Conservation (phyloP, 2,888 invertebrate species). For the Drosophila anomelani region DNA sequence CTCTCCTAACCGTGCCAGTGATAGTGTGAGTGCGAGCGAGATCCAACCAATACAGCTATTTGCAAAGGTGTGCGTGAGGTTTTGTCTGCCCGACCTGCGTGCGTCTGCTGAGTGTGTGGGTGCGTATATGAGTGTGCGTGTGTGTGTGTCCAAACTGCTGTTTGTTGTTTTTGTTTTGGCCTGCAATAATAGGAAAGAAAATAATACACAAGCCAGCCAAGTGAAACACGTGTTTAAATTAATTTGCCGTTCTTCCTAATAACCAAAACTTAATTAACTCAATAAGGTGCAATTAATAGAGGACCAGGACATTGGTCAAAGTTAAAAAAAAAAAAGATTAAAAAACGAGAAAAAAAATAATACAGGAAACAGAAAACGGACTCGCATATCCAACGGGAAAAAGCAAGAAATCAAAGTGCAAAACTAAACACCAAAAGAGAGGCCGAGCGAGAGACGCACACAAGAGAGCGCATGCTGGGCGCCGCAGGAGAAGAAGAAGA, state of each 20-base stretch:
- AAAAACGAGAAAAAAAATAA: conserved; percentile 12
- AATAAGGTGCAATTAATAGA: conserved; percentile 5
- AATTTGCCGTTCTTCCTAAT: conserved; percentile 4
- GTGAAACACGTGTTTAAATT: conserved; percentile 70
- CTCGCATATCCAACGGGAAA: conserved; percentile 13
- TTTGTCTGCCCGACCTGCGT: conserved; percentile 24
- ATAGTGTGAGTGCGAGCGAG: conserved; percentile 27
- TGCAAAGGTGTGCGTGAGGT: conserved; percentile 25
- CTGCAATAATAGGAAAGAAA: conserved; percentile 21
- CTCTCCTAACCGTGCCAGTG: conserved; percentile 15
- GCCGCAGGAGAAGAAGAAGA: conserved; percentile 42
- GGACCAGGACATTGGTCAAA: conserved; percentile 55
- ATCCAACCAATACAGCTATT: conserved; percentile 9
- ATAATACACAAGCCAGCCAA: conserved; percentile 31
- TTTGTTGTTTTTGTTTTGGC: conserved; percentile 43
- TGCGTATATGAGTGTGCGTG: conserved; percentile 30
- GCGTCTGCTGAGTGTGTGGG: conserved; percentile 15
- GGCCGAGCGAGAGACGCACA: conserved; percentile 34
- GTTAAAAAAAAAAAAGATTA: conserved; percentile 35
- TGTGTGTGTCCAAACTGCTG: conserved; percentile 54
- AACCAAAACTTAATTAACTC: background rate
- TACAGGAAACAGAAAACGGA: conserved; percentile 1
- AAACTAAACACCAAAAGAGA: conserved; percentile 38
- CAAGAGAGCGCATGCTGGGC: conserved; percentile 58
- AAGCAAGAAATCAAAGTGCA: conserved; percentile 46